phyloP scores from a whole-genome alignment of 2,797 vertebrate genomes.

The Prunella strophiata region DNA sequence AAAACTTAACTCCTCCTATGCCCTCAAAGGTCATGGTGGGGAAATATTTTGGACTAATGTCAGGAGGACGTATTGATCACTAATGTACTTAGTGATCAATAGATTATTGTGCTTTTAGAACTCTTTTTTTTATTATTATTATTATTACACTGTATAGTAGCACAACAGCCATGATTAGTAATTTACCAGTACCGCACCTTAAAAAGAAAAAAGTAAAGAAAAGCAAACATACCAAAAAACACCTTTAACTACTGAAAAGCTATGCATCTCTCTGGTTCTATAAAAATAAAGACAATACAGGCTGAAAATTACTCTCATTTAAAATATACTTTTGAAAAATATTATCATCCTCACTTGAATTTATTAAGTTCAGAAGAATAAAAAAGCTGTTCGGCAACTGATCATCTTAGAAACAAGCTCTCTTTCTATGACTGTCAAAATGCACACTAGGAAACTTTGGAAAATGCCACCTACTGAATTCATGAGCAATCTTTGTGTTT shows the following conservation, averaged over 20 bases:
- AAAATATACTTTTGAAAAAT: neutral
- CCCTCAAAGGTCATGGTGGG: neutral
- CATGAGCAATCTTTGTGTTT: neutral
- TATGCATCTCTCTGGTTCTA: neutral
- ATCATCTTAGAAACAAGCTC: constrained; percentile 8
- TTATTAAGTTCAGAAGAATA: neutral
- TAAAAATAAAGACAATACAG: neutral
- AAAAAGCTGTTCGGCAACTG: neutral
- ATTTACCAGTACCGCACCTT: neutral
- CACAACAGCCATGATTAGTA: neutral
- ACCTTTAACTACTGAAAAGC: neutral
- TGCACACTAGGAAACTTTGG: neutral
- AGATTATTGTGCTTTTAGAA: neutral
- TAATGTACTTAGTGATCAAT: neutral
- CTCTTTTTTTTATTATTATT: neutral
- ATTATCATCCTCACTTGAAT: neutral
- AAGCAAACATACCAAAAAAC: neutral
- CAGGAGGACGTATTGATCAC: neutral
- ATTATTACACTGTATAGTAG: neutral
- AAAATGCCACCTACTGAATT: constrained; percentile 22
- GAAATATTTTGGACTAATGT: neutral
- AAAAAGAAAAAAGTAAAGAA: neutral
- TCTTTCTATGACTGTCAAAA: constrained; percentile 15
- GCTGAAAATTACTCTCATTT: neutral
- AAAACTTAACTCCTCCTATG: neutral